Base-by-base conservation (phyloP, 2,888 invertebrate genomes). In the Tricholauxania praeusta region DNA sequence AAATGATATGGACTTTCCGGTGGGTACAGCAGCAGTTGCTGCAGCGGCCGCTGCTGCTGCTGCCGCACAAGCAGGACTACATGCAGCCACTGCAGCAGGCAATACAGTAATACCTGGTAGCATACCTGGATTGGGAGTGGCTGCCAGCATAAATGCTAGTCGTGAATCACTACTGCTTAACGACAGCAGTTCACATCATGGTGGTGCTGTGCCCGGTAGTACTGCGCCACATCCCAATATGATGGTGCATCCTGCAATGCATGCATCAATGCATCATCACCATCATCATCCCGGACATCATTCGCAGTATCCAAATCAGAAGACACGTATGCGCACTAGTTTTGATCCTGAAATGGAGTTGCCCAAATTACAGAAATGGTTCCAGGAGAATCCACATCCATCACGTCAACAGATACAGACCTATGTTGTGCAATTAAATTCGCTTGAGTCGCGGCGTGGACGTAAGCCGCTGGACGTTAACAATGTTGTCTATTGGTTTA, bases 401-500 rank as follows among this genome's bases (percentile, higher is more conserved):
- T 96, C 96, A 78, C 90, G 98, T 70, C 96, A 98, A 82, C 98
- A 98, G 89, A 97, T 99, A 84, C 96, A 97, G 81, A 94, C 96
- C 78, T 99, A 97, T 88, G 96, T 99, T 72, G 93, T 95, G 80
- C 97, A 97, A 84, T 89, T 99, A 78, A 99, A 99, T 86, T 92
- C 93, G 74, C 88, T 98, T 77, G 97, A 97, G 83, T 98, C 97
- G 67, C 91, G 98, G 57, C 91, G 96, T 69, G 98, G 97, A 1
- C 90, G 98, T 64, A 97, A 98, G 83, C 97, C 97, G 0, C 89
- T 98, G 69, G 98, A 98, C 87, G 94, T 98, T 6, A 97, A 97
- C 84, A 98, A 98, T 84, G 97, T 98, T 17, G 97, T 97, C 17
- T 96, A 96, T 83, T 96, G 96, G 96, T 99, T 99, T 88, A 98